Evolutionary conservation across 2,797 vertebrate species (phyloP).

Genomic region (Pseudotriccus pelzelni): DNA sequence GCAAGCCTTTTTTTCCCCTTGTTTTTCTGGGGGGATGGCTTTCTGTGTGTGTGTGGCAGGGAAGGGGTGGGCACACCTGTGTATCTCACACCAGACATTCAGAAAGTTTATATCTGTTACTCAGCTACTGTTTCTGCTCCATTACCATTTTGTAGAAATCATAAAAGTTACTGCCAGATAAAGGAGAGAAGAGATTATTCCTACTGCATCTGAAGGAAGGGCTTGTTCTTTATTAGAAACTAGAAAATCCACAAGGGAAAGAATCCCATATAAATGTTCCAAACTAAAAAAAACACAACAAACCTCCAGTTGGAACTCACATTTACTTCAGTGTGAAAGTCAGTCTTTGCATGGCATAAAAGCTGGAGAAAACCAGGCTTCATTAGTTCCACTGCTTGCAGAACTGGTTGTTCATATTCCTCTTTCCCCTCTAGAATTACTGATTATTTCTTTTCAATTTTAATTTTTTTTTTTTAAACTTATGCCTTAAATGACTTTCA

Average conservation of each 20-base stretch:
- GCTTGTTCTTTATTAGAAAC: neutral
- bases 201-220: neutral
- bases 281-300: neutral
- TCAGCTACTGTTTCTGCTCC: neutral
- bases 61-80: neutral
- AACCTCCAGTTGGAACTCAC: neutral
- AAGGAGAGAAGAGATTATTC: neutral
- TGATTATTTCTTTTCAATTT: constrained; percentile 4
- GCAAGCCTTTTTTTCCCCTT: neutral
- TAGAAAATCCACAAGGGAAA: neutral
- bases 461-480: neutral
- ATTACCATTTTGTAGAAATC: neutral
- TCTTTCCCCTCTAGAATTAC: constrained; percentile 14
- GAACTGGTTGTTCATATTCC: neutral
- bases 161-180: neutral
- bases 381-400: neutral
- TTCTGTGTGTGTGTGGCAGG: neutral
- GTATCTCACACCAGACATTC: neutral
- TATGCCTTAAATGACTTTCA: neutral
- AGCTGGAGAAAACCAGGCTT: constrained; percentile 37
- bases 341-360: constrained; percentile 22
- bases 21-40: fast-evolving
- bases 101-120: neutral
- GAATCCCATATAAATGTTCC: neutral
- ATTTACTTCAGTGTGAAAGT: constrained; percentile 31